Evolutionary conservation across 2,797 vertebrate genomes (phyloP), one percentile per base, ranked within the genome.

Genomic region (Microctenopoma lineatum): DNA sequence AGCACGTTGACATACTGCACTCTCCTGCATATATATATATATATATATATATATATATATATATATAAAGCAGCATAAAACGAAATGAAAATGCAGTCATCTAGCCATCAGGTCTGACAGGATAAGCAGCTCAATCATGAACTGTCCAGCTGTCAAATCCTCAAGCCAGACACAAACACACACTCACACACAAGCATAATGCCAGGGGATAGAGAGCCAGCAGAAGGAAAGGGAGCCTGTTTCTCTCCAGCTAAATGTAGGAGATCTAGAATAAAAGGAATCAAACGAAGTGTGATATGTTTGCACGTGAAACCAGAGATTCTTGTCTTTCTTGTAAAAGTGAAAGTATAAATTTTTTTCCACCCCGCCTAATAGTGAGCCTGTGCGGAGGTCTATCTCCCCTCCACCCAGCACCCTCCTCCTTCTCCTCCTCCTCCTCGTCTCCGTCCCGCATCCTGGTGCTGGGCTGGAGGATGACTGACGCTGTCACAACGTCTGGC

Each of bases 401-500:
- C 55, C 55, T 34, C 10, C 53, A 10, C 14, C 27, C 50, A 10
- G 2, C 39, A 11, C 34, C 50, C 11, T 51, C 15, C 62, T 16
- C 73, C 38, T 32, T 54, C 41, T 51, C 61, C 36, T 59, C 71
- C 12, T 78, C 80, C 52, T 70, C 77, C 34, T 64, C 70, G 5
- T 54, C 75, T 66, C 59, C 46, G 67, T 81, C 81, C 85, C 67
- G 48, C 77, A 75, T 75, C 82, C 73, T 75, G 83, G 81, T 84
- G 87, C 79, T 66, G 84, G 85, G 87, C 81, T 83, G 78, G n/a
- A 79, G 88, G 81, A 91, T 90, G 92, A 94, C 73, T 93, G 93
- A 93, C 92, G 75, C 84, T 91, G 93, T 94, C 92, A 92, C 79
- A 90, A 87, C 61, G 85, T 74, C 87, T 93, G 86, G 86, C 87